Base-by-base conservation (phyloP, 2,113 vertebrate species). In the Amphiprion percula region DNA sequence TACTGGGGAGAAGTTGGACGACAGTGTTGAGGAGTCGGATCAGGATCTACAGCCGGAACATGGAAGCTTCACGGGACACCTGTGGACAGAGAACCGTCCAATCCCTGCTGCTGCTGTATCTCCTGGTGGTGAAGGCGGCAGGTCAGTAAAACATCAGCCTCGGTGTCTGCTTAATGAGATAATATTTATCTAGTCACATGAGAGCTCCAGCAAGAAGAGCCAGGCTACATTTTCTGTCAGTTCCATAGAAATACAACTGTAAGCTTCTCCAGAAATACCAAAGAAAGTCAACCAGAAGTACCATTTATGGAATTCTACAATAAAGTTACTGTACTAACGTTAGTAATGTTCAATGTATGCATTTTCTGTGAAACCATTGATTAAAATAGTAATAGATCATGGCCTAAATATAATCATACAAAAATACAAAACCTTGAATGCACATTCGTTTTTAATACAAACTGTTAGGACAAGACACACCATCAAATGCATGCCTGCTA, bases 81-180 rank as follows among this genome's bases (percentile, higher is more conserved):
- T 49, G 60, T 7, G 77, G 68, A 70, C 63, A 28, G 19, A 19
- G 53, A 10, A 7, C 47, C 52, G 52, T 82, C 44, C 44, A 10
- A 30, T 14, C 2, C 14, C 49, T 88, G 63, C 68, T 88, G 21
- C 24, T 92, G 0, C 9, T 88, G 0, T 62, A 12, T 37, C 47
- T 91, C 17, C 79, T 85, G 3, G 49, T 84, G 4, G 10, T 37
- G 55, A 65, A 70, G 37, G 76, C 76, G 58, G 50, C 84, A 88
- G 90, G 91, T 92, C 58, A 84, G 91, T 87, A 11, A 10, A 28
- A 15, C 46, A 12, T 2, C 12, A 41, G 44, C 60, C 12, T 37
- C 21, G 0, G 28, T 5, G 53, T 72, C 46, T 78, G 64, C 0
- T 39, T 39, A 69, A 78, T 53, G 17, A 68, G 70, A 85, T 87